Evolutionary conservation across 2,797 vertebrate genomes (phyloP).

Genomic region (Nothura maculosa): DNA sequence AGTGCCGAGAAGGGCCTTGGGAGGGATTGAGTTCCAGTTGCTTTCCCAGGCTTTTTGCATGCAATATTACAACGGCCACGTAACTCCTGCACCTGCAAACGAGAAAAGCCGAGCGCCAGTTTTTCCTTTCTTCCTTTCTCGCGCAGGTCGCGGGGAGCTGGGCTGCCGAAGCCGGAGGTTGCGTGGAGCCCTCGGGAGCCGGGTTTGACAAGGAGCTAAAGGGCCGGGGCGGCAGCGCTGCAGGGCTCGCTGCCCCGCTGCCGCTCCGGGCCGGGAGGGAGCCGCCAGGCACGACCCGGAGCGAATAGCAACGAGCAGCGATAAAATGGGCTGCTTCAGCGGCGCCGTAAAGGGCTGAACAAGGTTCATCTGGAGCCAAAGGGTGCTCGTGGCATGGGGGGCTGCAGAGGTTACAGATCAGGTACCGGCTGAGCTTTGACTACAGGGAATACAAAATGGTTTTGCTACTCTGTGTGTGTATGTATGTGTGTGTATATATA

Average conservation of each 20-base stretch:
- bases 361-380: not conserved
- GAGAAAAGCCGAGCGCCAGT: not conserved
- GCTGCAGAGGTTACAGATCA: not conserved
- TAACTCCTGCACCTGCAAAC: not conserved
- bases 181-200: fast-evolving
- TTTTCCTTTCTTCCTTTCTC: not conserved
- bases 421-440: not conserved
- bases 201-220: not conserved
- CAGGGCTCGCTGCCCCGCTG: fast-evolving
- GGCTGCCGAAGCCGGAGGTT: not conserved
- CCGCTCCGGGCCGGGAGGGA: not conserved
- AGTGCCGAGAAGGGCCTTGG: not conserved
- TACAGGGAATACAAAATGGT: not conserved
- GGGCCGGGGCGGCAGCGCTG: fast-evolving
- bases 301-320: not conserved
- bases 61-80: not conserved
- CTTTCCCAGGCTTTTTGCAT: not conserved
- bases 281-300: not conserved
- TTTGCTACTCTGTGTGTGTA: not conserved
- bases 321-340: not conserved
- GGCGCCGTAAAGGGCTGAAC: not conserved
- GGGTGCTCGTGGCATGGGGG: not conserved
- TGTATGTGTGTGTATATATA: no score
- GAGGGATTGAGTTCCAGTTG: not conserved
- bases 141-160: fast-evolving